phyloP scores from a whole-genome alignment of 2,797 vertebrate species.

The Podargus strigoides region DNA sequence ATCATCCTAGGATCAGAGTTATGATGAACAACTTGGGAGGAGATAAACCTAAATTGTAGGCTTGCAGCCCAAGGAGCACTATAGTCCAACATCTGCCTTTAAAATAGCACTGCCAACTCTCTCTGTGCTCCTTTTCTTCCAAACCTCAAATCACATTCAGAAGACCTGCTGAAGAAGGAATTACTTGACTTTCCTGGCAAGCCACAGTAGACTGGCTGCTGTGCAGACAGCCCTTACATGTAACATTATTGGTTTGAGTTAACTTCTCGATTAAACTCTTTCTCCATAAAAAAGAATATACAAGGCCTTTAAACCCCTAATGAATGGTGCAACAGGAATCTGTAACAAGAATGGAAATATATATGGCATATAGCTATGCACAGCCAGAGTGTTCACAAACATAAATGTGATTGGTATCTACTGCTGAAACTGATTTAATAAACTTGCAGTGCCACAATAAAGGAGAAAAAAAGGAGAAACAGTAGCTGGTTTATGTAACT shows the following conservation, averaged over 20 bases:
- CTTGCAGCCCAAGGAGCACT: neutral
- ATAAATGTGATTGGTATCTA: neutral
- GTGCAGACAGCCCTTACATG: accelerated
- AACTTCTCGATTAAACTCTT: neutral
- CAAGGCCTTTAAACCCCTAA: neutral
- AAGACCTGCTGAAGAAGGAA: neutral
- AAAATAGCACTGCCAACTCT: neutral
- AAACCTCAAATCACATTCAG: neutral
- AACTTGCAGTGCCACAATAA: neutral
- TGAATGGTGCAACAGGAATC: neutral
- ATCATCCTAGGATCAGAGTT: neutral
- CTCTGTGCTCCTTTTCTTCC: neutral
- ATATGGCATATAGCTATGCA: neutral
- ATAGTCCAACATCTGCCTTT: neutral
- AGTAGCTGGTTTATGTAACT: neutral
- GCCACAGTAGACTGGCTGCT: accelerated
- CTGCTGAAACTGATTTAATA: neutral
- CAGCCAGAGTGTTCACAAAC: neutral
- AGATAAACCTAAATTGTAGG: neutral
- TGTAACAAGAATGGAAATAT: neutral
- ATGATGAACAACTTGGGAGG: neutral
- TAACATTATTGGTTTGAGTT: neutral
- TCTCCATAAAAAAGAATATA: neutral
- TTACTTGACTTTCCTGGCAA: neutral
- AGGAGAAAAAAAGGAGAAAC: neutral